Evolutionary conservation across 30 jellyfish, hydroid and myxozoan genomes (phyloP).

Genomic region (Calvadosia cruxmelitensis): DNA sequence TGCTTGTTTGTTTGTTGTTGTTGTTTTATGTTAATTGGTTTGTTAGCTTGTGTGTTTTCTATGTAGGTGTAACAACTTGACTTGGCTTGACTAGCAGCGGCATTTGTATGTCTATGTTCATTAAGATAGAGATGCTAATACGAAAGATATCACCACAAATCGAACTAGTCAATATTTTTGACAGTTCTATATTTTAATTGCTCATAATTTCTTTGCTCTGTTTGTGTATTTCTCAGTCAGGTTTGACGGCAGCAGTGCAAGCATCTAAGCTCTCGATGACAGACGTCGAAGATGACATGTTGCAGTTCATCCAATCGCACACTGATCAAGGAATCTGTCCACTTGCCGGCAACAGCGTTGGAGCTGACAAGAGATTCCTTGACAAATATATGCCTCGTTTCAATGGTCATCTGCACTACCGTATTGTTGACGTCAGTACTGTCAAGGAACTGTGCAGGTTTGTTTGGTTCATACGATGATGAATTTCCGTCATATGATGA

Average conservation of each 20-base stretch:
- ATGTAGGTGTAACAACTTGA: no score
- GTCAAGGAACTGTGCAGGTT: constrained; percentile 51
- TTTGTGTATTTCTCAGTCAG: constrained; percentile 21
- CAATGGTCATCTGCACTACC: constrained; percentile 53
- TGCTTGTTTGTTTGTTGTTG: no score
- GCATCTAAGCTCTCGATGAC: constrained; percentile 36
- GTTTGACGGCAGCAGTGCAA: constrained; percentile 55
- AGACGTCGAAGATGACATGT: constrained; percentile 59
- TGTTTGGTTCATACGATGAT: neutral
- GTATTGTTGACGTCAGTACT: constrained; percentile 74
- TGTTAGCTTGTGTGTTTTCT: no score
- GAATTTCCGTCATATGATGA: neutral
- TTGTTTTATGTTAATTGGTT: no score
- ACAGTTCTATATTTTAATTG: no score
- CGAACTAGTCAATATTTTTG: no score
- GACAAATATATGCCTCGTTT: constrained; percentile 71
- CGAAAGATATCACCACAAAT: no score
- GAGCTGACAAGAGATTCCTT: constrained; percentile 53
- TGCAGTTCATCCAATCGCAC: constrained; percentile 44
- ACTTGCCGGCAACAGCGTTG: constrained; percentile 80
- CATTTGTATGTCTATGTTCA: no score
- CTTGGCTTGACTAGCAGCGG: no score
- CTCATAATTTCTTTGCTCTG: no score
- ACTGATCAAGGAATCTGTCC: constrained; percentile 44
- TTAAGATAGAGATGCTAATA: no score